Percentiles rank a stretch among this genome's conserved stretches.
Evolutionary conservation across 1,140 invertebrate genomes (phyloP).

Genomic region (Drosophila punjabiensis): DNA sequence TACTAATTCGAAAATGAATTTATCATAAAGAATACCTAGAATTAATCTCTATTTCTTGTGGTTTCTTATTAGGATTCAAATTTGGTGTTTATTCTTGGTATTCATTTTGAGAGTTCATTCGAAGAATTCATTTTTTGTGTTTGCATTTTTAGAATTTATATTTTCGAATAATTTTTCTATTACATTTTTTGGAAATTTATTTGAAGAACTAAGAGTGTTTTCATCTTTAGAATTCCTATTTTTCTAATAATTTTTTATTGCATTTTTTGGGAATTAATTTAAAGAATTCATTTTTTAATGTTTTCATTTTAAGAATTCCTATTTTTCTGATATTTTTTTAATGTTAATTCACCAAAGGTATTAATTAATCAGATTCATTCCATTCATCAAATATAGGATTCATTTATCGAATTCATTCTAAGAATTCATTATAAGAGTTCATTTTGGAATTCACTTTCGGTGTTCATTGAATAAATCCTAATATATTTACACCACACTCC

Average conservation of each 20-base stretch:
- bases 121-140: neutral
- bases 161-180: too few species aligned
- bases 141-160: neutral
- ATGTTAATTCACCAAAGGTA: too few species aligned
- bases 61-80: neutral
- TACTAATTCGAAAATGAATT: neutral
- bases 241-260: too few species aligned
- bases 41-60: neutral
- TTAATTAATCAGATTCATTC: too few species aligned
- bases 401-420: neutral
- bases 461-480: neutral
- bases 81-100: neutral
- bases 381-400: neutral
- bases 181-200: too few species aligned
- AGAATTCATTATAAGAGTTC: neutral
- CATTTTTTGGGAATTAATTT: neutral
- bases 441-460: neutral
- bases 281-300: neutral
- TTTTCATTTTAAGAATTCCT: neutral
- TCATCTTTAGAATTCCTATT: too few species aligned
- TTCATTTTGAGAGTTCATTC: neutral
- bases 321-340: too few species aligned
- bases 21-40: neutral
- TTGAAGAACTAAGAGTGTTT: too few species aligned
- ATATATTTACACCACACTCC: neutral